phyloP scores from a whole-genome alignment of 2,797 vertebrate species.

The Lutjanus campechanus region DNA sequence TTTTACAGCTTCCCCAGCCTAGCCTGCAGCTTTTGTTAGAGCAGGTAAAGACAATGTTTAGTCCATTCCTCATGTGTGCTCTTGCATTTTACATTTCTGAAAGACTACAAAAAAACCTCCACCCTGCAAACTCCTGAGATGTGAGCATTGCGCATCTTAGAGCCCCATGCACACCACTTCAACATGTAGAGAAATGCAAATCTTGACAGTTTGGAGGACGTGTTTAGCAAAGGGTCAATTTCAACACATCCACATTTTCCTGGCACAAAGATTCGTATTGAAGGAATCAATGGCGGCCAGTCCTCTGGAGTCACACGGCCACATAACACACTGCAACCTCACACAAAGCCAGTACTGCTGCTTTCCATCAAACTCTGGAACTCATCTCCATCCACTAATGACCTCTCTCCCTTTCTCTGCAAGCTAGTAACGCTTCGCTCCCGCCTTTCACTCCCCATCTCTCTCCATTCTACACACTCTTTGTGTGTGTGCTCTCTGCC shows the following conservation, averaged over 20 bases:
- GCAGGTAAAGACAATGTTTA: no score
- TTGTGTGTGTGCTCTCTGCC: conserved; percentile 71
- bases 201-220: no score
- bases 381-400: conserved; percentile 77
- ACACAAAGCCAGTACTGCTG: conserved; percentile 51
- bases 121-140: no score
- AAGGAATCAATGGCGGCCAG: conserved; percentile 6
- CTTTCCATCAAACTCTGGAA: conserved; percentile 60
- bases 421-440: conserved; percentile 72
- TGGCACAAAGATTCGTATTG: not conserved
- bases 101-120: no score
- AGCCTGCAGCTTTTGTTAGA: no score
- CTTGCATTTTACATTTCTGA: no score
- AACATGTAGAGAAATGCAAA: no score
- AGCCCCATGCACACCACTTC: no score
- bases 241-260: conserved; percentile 10
- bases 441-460: conserved; percentile 59
- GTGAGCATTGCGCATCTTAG: no score
- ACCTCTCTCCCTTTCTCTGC: conserved; percentile 67
- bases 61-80: no score
- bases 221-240: not conserved
- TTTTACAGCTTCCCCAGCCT: no score
- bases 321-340: conserved; percentile 22
- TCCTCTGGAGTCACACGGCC: conserved; percentile 23
- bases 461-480: conserved; percentile 60